phyloP scores from a whole-genome alignment of 2,113 vertebrate genomes.

The Cyanoliseus patagonus region DNA sequence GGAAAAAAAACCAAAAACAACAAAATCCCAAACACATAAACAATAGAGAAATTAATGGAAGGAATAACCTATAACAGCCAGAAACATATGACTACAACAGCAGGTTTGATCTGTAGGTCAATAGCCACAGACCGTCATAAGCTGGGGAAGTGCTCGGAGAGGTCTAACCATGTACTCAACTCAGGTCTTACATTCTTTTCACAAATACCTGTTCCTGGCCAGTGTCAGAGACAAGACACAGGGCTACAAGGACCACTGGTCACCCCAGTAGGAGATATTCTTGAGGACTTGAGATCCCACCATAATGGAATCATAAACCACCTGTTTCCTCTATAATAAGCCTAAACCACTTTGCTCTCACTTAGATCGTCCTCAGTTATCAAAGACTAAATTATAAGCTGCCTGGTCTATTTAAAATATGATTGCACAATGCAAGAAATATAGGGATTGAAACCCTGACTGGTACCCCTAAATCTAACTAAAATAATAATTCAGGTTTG shows the following conservation, averaged over 20 bases:
- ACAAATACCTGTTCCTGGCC: neutral
- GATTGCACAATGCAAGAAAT: neutral
- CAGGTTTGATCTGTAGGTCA: neutral
- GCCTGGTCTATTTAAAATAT: neutral
- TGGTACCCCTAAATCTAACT: neutral
- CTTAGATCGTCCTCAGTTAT: neutral
- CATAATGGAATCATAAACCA: neutral
- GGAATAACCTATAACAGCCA: neutral
- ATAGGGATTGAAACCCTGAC: neutral
- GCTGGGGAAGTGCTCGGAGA: neutral
- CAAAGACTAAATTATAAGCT: neutral
- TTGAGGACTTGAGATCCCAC: neutral
- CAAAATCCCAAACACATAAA: neutral
- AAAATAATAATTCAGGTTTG: neutral
- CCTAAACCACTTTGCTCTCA: neutral
- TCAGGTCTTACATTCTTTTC: neutral
- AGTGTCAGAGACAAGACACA: neutral
- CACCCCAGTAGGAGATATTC: neutral
- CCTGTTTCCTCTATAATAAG: neutral
- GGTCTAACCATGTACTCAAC: neutral
- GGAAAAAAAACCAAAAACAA: neutral
- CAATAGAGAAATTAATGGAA: neutral
- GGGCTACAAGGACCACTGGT: neutral
- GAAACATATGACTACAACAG: neutral
- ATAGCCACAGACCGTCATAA: neutral